These are phyloP conservation scores for Suncus etruscus DNA, from an alignment of 2,113 vertebrate species.

Conservation along the genomic window DNA sequence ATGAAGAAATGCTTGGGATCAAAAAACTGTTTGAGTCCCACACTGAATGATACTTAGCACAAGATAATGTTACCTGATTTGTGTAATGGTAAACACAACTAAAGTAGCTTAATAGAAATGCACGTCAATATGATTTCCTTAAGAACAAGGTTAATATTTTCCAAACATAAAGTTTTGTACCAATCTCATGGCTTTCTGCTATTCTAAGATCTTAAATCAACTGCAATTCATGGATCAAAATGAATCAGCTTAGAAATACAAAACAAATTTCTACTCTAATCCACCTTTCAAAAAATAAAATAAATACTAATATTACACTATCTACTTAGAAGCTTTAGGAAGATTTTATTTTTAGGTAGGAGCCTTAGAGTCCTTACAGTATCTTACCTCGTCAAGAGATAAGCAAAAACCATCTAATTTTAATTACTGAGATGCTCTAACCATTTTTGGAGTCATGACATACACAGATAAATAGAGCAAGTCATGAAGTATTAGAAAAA, in stretches of 20 bases:
- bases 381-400: background rate
- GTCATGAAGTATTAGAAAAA: slow-evolving; percentile 62
- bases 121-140: slow-evolving; percentile 53
- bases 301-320: slow-evolving; percentile 24
- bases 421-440: background rate
- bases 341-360: no score
- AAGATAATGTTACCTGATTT: slow-evolving; percentile 56
- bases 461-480: slow-evolving; percentile 46
- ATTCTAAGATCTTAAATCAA: slow-evolving; percentile 56
- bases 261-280: slow-evolving; percentile 42
- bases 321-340: background rate
- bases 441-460: background rate
- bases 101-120: slow-evolving; percentile 63
- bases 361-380: background rate
- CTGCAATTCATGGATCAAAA: slow-evolving; percentile 47
- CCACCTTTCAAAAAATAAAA: slow-evolving; percentile 30
- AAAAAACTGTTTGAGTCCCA: slow-evolving; percentile 72
- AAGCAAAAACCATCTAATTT: background rate
- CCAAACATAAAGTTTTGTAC: background rate
- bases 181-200: background rate
- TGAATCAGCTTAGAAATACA: slow-evolving; percentile 57
- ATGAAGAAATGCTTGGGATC: slow-evolving; percentile 47
- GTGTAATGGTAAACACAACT: slow-evolving; percentile 66
- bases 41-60: slow-evolving; percentile 72
- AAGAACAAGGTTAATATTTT: slow-evolving; percentile 24